Base-by-base conservation (phyloP, 1,140 invertebrate species). In the Olivierus martensii region DNA sequence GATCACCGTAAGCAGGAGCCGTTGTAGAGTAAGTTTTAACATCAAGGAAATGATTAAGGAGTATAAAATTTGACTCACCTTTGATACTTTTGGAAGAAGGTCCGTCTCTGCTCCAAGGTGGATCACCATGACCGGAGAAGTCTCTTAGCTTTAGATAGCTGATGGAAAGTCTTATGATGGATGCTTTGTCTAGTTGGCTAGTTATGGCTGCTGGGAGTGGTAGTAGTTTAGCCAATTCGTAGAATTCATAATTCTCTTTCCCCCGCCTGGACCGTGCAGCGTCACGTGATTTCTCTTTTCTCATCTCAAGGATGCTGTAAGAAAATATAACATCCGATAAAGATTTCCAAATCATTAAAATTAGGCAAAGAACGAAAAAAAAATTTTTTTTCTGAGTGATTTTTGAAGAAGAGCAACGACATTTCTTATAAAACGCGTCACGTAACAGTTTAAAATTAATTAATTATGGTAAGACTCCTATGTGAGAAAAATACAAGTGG, bases 231-330 rank as follows among this genome's bases (percentile, higher is more conserved):
- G 93, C 92, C 68, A 98, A 73, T 73, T 96, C 92, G 73, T 95
- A 95, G 73, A 97, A 98, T 72, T 97, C 93, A 67, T 87, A 94
- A 73, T 98, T 98, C 72, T 97, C 94, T 66, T 97, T 97, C 21
- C 92, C 92, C 41, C 93, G 78, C 38, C 94, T 72, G 9, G 87
- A 92, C 48, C 93, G 76, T 3, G 94, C 94, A 38, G 93, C 93
- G 70, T 97, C 92, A 63, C 92, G 77, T 44, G 87, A 93, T 70
- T 97, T 97, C 69, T 97, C 93, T 73, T 97, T 97, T 56, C 93
- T 76, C 54, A 96, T 73, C 72, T 97, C 92, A 65, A 96, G 76
- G 65, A 96, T 70, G 80, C 79, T 56, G 47, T 45, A 62, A 22
- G n/a, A n/a, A 12, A 34, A n/a, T 35, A 42, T 41, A 28, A 28